phyloP scores from a whole-genome alignment of 2,113 vertebrate species.

The Corythornis madagascariensis region DNA sequence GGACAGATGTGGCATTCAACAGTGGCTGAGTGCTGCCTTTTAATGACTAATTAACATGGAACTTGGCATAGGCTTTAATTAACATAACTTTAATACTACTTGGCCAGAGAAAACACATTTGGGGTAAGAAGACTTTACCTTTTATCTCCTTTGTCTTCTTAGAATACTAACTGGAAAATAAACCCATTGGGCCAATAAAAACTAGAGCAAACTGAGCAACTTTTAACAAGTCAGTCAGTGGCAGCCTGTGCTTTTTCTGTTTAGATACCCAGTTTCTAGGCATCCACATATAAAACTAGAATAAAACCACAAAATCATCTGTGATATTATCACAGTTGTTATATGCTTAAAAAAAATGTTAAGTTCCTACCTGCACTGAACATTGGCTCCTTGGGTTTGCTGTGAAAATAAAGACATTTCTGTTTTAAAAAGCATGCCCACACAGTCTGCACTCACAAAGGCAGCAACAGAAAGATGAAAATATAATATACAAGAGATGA shows the following conservation, averaged over 20 bases:
- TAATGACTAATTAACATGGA: background rate
- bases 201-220: background rate
- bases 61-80: background rate
- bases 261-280: background rate
- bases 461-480: background rate
- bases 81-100: background rate
- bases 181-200: background rate
- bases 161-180: background rate
- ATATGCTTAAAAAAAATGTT: background rate
- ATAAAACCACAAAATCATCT: background rate
- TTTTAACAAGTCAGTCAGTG: background rate
- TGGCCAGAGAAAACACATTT: background rate
- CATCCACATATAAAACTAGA: background rate
- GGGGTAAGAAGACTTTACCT: background rate
- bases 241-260: background rate
- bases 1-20: background rate
- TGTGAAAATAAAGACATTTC: slow-evolving; percentile 71
- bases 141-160: background rate
- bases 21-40: background rate
- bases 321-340: background rate
- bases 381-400: slow-evolving; percentile 96
- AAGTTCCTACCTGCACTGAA: slow-evolving; percentile 93
- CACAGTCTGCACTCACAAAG: background rate
- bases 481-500: background rate
- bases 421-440: background rate